Conservation (phyloP, 2,113 vertebrate genomes). For the Tautogolabrus adspersus region DNA sequence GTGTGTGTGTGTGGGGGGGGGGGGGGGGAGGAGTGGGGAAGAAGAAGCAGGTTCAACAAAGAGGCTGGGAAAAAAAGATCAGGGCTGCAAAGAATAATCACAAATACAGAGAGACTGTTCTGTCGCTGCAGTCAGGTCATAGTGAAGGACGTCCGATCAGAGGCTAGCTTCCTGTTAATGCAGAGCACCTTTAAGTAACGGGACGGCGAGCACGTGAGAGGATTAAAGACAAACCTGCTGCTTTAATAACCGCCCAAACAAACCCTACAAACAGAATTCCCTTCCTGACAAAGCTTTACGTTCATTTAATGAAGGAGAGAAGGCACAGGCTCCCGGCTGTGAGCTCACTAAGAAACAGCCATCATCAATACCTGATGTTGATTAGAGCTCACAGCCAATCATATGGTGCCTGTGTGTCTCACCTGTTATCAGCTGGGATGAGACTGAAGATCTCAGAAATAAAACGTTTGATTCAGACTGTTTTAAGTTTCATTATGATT, state of each 20-base stretch:
- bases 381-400: too few species aligned
- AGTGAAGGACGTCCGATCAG: conserved; percentile 9
- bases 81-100: conserved; percentile 14
- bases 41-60: conserved; percentile 73
- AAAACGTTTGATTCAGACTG: too few species aligned
- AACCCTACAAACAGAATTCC: conserved; percentile 26
- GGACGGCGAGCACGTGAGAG: conserved; percentile 34
- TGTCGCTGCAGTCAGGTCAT: not conserved
- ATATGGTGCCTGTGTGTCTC: too few species aligned
- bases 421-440: too few species aligned
- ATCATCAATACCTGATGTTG: too few species aligned
- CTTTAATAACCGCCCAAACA: conserved; percentile 28
- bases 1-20: too few species aligned
- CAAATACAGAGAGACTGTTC: not conserved
- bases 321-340: too few species aligned
- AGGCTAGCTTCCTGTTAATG: conserved; percentile 33
- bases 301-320: too few species aligned
- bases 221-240: conserved; percentile 48
- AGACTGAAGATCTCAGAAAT: too few species aligned
- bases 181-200: conserved; percentile 65
- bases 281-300: conserved; percentile 11
- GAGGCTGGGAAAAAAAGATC: conserved; percentile 19
- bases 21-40: conserved; percentile 40
- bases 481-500: too few species aligned
- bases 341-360: too few species aligned